Conservation (phyloP, 1,140 invertebrate species). For the Aphidius gifuensis region DNA sequence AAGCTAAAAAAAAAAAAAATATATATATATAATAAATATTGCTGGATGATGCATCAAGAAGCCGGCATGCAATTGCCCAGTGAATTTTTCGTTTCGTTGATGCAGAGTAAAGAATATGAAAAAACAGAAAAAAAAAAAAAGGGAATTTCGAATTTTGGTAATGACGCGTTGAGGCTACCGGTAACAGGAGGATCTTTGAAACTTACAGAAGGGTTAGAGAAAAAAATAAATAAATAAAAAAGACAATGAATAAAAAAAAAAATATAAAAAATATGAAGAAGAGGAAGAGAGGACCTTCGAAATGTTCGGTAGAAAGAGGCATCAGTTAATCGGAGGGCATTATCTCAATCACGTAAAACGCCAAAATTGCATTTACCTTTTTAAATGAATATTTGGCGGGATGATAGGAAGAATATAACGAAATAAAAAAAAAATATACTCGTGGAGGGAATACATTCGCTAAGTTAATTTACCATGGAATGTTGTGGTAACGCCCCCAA, state of each 20-base stretch:
- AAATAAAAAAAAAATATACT: too few species aligned
- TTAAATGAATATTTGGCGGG: constrained; percentile 58
- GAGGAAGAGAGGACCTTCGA: constrained; percentile 10
- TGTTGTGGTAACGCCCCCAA: constrained; percentile 50
- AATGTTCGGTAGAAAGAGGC: constrained; percentile 20
- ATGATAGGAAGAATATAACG: constrained; percentile 30
- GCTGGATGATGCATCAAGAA: constrained; percentile 1
- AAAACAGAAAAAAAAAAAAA: constrained; percentile 30
- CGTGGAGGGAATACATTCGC: constrained; percentile 38
- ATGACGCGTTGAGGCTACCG: constrained; percentile 49
- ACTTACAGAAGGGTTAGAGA: constrained; percentile 17
- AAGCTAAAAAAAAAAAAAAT: constrained; percentile 2
- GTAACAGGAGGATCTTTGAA: constrained; percentile 10
- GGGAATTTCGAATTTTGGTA: constrained; percentile 47
- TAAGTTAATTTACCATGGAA: constrained; percentile 58
- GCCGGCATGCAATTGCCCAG: constrained; percentile 21
- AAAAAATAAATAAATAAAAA: constrained; percentile 14
- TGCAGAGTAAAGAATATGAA: background rate
- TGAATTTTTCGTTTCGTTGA: constrained; percentile 5
- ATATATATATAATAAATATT: background rate
- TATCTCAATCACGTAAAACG: constrained; percentile 58
- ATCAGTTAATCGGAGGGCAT: constrained; percentile 54
- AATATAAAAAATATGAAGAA: constrained; percentile 17
- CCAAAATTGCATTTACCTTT: constrained; percentile 58
- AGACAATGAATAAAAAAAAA: constrained; percentile 19